Evolutionary conservation across 1,140 invertebrate species (phyloP), one percentile per base, ranked within the genome.

Genomic region (Penaeus indicus): DNA sequence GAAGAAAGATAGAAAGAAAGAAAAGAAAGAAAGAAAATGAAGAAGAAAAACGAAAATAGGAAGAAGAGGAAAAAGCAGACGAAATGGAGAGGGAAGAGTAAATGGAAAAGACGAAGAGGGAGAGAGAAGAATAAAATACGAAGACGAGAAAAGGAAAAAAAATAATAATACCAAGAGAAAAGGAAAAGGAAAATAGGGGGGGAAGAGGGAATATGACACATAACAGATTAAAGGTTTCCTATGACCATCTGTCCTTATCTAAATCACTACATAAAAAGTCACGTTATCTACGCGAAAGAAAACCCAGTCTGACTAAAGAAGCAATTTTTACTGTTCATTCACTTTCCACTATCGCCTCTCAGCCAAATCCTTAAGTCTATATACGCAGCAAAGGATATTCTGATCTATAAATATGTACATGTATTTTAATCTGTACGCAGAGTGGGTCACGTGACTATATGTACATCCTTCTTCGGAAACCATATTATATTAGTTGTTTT

Each of bases 311-410:
- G 75, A 86, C 61, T 78, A 64, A 79, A 78, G 27, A 78, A 78
- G 72, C 61, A 84, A 67, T 63, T 32, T 61, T 42, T 62, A 84
- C 25, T 13, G 13, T 69, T 42, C 79, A 81, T 81, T 81, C 60
- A 60, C 47, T 10, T 21, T 47, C 25, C 22, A 25, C 67, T 77
- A 82, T 82, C 22, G 47, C 80, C 80, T 88, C 80, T 88, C 81
- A 88, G 81, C 81, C 86, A 78, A 78, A 69, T 84, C 47, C 72
- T 82, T 88, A 83, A 88, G 32, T 83, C 86, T 88, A 84, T 32
- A 4, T 86, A 64, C 64, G 38, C 63, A 42, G 19, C 79, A 80
- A 69, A 38, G 77, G 64, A 64, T 78, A 69, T 83, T 84, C 61
- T 64, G 67, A 60, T 88, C 64, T 64, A 64, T 84, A 87, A 81